Evolutionary conservation across 2,797 vertebrate genomes (phyloP).

Genomic region (Macropus fuliginosus): DNA sequence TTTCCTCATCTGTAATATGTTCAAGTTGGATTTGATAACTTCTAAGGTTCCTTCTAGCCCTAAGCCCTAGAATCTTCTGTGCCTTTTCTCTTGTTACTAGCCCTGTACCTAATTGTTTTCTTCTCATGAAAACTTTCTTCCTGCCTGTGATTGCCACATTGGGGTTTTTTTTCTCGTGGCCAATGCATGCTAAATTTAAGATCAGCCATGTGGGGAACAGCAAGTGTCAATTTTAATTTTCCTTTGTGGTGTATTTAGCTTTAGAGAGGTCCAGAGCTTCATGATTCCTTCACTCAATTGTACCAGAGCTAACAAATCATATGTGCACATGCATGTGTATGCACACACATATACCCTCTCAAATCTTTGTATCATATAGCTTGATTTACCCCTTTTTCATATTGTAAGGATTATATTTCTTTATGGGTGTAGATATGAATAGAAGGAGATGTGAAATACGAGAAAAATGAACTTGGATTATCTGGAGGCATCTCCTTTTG

Average conservation of each 20-base stretch:
- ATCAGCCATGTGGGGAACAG: slow-evolving; percentile 7
- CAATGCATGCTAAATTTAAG: slow-evolving; percentile 29
- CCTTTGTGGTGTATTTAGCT: slow-evolving; percentile 49
- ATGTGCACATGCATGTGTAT: too few relatives aligned
- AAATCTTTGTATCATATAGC: slow-evolving; percentile 24
- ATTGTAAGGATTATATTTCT: slow-evolving; percentile 36
- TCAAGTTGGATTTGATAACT: background rate
- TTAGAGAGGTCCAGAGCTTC: slow-evolving; percentile 45
- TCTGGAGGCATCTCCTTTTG: background rate
- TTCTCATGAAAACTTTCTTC: background rate
- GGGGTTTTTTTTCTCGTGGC: background rate
- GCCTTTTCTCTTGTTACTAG: background rate
- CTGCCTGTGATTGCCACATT: background rate
- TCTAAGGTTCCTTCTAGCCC: slow-evolving; percentile 14
- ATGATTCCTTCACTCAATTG: slow-evolving; percentile 4
- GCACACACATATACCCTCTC: background rate
- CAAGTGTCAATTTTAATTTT: slow-evolving; percentile 19
- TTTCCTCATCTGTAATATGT: background rate
- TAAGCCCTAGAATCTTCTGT: slow-evolving; percentile 5
- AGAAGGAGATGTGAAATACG: slow-evolving; percentile 35
- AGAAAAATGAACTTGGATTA: slow-evolving; percentile 45
- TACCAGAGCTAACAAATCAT: background rate
- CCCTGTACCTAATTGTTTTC: background rate
- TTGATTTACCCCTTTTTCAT: slow-evolving; percentile 58
- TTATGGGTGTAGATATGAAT: background rate